A percentile compares a stretch with the other conserved stretches of the same genome.
Conservation (phyloP, 2,113 vertebrate species). For the Lasiurus borealis region DNA sequence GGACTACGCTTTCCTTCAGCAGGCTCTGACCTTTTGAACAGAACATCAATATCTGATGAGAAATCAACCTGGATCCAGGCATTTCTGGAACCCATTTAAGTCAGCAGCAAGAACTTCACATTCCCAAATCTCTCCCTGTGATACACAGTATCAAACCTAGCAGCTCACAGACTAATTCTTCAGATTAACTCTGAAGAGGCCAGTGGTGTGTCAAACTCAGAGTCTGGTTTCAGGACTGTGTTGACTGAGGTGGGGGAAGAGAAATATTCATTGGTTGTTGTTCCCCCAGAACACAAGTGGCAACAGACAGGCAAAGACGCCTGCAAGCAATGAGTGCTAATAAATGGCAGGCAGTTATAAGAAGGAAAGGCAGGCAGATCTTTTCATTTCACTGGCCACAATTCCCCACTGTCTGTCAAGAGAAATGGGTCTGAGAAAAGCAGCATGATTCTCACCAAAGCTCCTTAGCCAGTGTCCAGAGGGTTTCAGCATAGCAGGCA, state of each 20-base stretch:
- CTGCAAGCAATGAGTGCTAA: not conserved
- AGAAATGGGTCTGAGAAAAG: slow-evolving; percentile 57
- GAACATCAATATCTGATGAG: not conserved
- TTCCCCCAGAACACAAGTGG: not conserved
- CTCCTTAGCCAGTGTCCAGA: slow-evolving; percentile 60
- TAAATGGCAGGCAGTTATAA: not conserved
- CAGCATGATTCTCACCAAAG: slow-evolving; percentile 62
- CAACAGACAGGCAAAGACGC: not conserved
- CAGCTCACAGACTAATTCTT: not conserved
- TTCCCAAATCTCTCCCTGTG: not conserved
- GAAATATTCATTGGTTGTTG: not conserved
- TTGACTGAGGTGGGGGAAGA: not conserved
- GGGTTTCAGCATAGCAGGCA: slow-evolving; percentile 62
- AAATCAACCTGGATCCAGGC: slow-evolving; percentile 17
- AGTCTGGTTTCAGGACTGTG: not conserved
- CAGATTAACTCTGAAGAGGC: slow-evolving; percentile 17
- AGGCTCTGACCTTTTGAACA: not conserved
- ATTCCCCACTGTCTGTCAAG: slow-evolving; percentile 5
- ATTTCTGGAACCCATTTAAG: slow-evolving; percentile 61
- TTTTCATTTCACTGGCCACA: not conserved
- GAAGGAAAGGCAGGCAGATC: not conserved
- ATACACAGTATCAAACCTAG: not conserved
- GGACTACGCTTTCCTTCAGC: not conserved
- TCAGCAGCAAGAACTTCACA: slow-evolving; percentile 24
- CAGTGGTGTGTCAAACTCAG: not conserved